Base-by-base conservation (phyloP, 2,113 vertebrate species). In the Larimichthys polyactis region DNA sequence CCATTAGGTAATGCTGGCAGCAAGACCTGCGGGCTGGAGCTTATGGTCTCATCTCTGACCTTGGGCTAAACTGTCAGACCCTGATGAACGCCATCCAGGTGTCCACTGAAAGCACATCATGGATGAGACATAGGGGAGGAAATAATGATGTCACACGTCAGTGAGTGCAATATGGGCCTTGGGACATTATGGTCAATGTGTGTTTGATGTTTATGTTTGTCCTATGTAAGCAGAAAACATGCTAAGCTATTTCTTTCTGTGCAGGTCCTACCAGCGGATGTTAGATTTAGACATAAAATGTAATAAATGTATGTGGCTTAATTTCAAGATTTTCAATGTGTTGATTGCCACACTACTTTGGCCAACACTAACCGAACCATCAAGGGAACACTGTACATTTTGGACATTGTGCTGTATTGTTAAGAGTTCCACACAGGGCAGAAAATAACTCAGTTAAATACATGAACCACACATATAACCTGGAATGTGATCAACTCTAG, bases 31-130 rank as follows among this genome's bases (percentile, higher is more conserved):
- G 60, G 59, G 48, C 63, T 70, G 59, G 4, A 48, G 59, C n/a
- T 58, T 11, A 8, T 7, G 68, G 20, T 64, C 27, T 75, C 62
- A 87, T 73, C 78, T 74, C 59, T 79, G 76, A 84, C 76, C 77
- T 72, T 81, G 64, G 36, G 71, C 51, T 64, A 62, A 65, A 71
- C 67, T 27, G 54, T 32, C 29, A 67, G 11, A 68, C 48, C 32
- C 65, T 22, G 32, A 71, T 65, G 65, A 84, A 75, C 66, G 55
- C 24, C 44, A 67, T 70, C 55, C 78, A 83, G 66, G 63, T 71
- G 52, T 74, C 63, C 76, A 64, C 43, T 63, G 54, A 68, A 52
- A 64, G 58, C 40, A 62, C 60, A 59, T 22, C 69, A 69, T 22
- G 51, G 49, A 71, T 78, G 44, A 67, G 76, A 69, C 24, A 43